Evolutionary conservation across 2,113 vertebrate genomes (phyloP), one percentile per base, ranked within the genome.

Genomic region (Suncus etruscus): DNA sequence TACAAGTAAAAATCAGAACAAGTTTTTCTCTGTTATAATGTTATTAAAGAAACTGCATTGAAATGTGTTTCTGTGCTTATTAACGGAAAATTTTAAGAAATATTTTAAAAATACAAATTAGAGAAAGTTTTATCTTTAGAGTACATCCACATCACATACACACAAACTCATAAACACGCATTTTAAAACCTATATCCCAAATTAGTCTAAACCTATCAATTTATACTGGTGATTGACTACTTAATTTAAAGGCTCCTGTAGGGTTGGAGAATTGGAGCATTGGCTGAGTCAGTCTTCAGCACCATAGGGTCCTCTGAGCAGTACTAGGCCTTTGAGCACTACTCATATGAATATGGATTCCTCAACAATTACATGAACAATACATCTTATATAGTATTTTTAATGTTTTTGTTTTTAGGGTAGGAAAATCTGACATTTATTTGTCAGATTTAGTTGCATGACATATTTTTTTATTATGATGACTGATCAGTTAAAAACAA

Each of bases 181-280:
- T 81, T 94, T 92, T 5, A 95, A 94, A 91, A 77, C 29, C n/a
- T 94, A 18, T 66, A 18, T 12, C 80, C n/a, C n/a, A 92, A 88
- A 72, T 87, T 94, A 90, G 54, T 84, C 83, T 91, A 83, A 91
- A 83, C 48, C 2, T 70, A 65, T 78, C 8, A 93, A 73, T 27
- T 85, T 88, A 75, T n/a, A 7, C 83, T 95, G 84, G n/a, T 54
- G 72, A 94, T 82, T 94, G 74, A 61, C 39, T 61, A 75, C 25
- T 91, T 78, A 85, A 63, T 83, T 78, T 95, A 89, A 93, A 93
- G 47, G 8, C n/a, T 83, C 4, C 63, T 32, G 3, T 29, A 66
- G 65, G 24, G 65, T 20, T 20, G 22, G 58, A 61, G 58, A 54
- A 61, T 16, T 61, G 22, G 58, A 61, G 58, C 18, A 61, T 61